Percentiles rank a stretch among this genome's conserved stretches.
Evolutionary conservation across 2,113 vertebrate genomes (phyloP).

Genomic region (Xiphophorus hellerii): DNA sequence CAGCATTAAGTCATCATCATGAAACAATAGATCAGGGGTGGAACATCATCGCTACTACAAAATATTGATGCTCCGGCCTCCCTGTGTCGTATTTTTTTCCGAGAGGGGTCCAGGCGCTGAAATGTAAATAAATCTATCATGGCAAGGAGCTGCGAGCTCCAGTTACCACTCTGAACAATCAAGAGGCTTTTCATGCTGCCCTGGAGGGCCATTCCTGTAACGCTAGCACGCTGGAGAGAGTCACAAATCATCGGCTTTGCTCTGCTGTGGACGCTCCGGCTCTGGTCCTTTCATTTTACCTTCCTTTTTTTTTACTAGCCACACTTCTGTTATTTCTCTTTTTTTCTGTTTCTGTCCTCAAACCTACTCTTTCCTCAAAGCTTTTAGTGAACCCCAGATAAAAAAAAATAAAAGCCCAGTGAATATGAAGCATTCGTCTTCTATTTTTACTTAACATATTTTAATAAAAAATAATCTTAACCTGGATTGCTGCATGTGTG

Average conservation of each 20-base stretch:
- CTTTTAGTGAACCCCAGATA: not conserved
- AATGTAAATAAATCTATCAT: slow-evolving; percentile 84
- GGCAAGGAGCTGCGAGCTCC: slow-evolving; percentile 73
- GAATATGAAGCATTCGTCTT: not conserved
- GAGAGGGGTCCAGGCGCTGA: slow-evolving; percentile 73
- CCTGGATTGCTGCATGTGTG: not conserved
- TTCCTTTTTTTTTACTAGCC: not conserved
- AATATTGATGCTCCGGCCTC: slow-evolving; percentile 70
- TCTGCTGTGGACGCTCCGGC: slow-evolving; percentile 22
- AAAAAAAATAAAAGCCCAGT: not conserved
- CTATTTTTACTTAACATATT: not conserved
- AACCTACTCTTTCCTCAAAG: not conserved
- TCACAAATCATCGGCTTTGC: slow-evolving; percentile 78
- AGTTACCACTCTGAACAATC: slow-evolving; percentile 82
- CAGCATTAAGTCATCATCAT: slow-evolving; percentile 54
- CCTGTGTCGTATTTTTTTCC: slow-evolving; percentile 55
- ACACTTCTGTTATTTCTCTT: not conserved
- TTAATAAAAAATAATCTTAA: not conserved
- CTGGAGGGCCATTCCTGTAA: slow-evolving; percentile 82
- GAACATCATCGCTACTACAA: slow-evolving; percentile 64
- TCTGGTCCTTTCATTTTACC: not conserved
- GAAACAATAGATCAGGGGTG: slow-evolving; percentile 43
- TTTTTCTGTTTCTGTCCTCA: slow-evolving; percentile 8
- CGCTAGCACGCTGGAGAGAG: slow-evolving; percentile 77
- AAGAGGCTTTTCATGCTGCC: slow-evolving; percentile 81